A percentile compares a stretch with the other conserved stretches of the same genome.
Conservation (phyloP, 2,888 invertebrate genomes). For the Lithosia quadra region DNA sequence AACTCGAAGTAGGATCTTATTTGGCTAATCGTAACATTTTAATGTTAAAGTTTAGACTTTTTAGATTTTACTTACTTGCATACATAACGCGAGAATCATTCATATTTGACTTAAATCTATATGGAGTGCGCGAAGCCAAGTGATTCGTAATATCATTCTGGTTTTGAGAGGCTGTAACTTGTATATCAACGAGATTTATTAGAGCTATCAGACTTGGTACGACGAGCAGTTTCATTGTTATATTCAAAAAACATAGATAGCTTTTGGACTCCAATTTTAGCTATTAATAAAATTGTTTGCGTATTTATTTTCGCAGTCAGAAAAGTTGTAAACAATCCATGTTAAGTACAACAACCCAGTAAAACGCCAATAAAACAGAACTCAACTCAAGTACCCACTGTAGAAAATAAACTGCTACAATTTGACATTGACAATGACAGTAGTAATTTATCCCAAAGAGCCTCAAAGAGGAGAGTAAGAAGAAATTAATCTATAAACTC, state of each 20-base stretch:
- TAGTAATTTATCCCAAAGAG: too few relatives aligned
- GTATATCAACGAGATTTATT: conserved; percentile 24
- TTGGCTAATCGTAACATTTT: not conserved
- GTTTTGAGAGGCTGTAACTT: conserved; percentile 31
- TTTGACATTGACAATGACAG: too few relatives aligned
- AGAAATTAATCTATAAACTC: too few relatives aligned
- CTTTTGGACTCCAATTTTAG: not conserved
- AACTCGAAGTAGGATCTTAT: not conserved
- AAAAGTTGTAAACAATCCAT: too few relatives aligned
- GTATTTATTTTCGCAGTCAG: too few relatives aligned
- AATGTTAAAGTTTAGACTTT: not conserved
- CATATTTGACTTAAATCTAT: conserved; percentile 89
- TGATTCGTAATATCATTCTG: conserved; percentile 70
- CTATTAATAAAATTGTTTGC: too few relatives aligned
- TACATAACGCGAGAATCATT: conserved; percentile 87
- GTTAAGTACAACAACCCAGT: too few relatives aligned
- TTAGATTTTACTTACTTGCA: conserved; percentile 84
- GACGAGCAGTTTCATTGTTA: conserved; percentile 39
- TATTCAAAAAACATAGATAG: not conserved
- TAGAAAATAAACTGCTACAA: too few relatives aligned
- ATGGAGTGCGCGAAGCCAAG: conserved; percentile 91
- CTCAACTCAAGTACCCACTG: too few relatives aligned
- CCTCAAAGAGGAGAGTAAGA: too few relatives aligned
- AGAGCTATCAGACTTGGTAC: conserved; percentile 27
- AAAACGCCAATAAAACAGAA: too few relatives aligned